phyloP scores from a whole-genome alignment of 2,797 vertebrate genomes.

The Pygocentrus nattereri region DNA sequence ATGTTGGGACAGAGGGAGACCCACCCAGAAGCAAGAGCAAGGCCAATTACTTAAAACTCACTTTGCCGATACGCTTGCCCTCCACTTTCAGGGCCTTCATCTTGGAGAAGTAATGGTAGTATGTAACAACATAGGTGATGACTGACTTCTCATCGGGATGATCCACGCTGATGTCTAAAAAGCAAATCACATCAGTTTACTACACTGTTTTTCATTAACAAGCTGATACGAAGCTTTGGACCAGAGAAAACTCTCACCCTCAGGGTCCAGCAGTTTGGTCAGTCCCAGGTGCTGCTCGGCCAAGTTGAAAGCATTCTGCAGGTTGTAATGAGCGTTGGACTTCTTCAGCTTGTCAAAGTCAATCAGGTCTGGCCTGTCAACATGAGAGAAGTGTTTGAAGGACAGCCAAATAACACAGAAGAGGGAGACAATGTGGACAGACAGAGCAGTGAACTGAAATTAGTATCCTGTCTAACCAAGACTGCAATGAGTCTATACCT shows the following conservation, averaged over 20 bases:
- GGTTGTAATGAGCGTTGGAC: conserved; percentile 96
- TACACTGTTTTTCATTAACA: no score
- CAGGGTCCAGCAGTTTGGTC: conserved; percentile 92
- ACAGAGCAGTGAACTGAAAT: not conserved
- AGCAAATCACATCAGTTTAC: not conserved
- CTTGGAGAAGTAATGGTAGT: conserved; percentile 99
- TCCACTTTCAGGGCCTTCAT: conserved; percentile 98
- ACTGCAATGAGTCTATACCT: conserved; percentile 33
- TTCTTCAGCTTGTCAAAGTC: conserved; percentile 98
- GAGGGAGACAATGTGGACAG: not conserved
- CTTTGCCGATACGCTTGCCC: conserved; percentile 96
- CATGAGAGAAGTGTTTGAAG: not conserved
- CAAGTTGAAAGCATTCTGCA: conserved; percentile 96
- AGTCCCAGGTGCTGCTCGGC: conserved; percentile 96
- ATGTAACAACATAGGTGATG: conserved; percentile 97
- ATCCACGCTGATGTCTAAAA: conserved; percentile 95
- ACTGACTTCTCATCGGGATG: conserved; percentile 98
- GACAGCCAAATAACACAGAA: not conserved
- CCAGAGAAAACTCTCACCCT: conserved; percentile 84
- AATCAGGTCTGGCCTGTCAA: conserved; percentile 90
- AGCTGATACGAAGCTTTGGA: not conserved
- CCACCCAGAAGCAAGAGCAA: no score
- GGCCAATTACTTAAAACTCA: conserved; percentile 63
- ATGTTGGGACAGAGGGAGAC: no score
- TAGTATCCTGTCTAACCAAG: not conserved